Evolutionary conservation across 2,797 vertebrate genomes (phyloP).

Genomic region (Hoplostethus mediterraneus): DNA sequence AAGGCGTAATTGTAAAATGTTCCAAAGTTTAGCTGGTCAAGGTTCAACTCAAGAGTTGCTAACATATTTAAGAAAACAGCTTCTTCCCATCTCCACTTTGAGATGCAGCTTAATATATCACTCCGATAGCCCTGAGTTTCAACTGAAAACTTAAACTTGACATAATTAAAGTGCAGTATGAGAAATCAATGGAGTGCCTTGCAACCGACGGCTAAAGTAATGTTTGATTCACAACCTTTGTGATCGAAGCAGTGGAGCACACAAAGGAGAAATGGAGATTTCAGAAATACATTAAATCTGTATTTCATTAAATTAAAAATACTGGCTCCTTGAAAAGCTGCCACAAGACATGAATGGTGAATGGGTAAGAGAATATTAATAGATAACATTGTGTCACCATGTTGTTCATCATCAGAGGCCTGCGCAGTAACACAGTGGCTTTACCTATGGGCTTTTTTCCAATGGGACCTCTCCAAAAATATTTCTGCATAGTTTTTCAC

Average conservation of each 20-base stretch:
- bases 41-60: slow-evolving; percentile 33
- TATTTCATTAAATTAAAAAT: slow-evolving; percentile 79
- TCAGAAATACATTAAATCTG: slow-evolving; percentile 78
- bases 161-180: slow-evolving; percentile 78
- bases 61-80: slow-evolving; percentile 19
- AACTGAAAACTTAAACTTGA: slow-evolving; percentile 59
- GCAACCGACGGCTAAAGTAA: slow-evolving; percentile 65
- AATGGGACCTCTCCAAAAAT: slow-evolving; percentile 12
- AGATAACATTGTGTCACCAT: slow-evolving; percentile 47
- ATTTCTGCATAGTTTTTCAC: neutral
- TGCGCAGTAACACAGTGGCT: slow-evolving; percentile 16
- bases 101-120: slow-evolving; percentile 32
- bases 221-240: slow-evolving; percentile 69
- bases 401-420: slow-evolving; percentile 35
- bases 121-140: slow-evolving; percentile 50
- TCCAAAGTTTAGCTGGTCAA: slow-evolving; percentile 41
- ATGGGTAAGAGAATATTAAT: slow-evolving; percentile 69
- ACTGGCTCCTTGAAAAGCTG: slow-evolving; percentile 59
- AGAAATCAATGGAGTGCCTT: slow-evolving; percentile 69
- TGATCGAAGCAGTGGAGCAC: slow-evolving; percentile 65
- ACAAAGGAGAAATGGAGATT: slow-evolving; percentile 77
- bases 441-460: slow-evolving; percentile 28
- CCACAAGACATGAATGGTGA: slow-evolving; percentile 61
- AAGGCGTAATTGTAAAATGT: slow-evolving; percentile 54
- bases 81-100: slow-evolving; percentile 10